Base-by-base conservation (phyloP, 2,113 vertebrate genomes). In the Thermophis baileyi region DNA sequence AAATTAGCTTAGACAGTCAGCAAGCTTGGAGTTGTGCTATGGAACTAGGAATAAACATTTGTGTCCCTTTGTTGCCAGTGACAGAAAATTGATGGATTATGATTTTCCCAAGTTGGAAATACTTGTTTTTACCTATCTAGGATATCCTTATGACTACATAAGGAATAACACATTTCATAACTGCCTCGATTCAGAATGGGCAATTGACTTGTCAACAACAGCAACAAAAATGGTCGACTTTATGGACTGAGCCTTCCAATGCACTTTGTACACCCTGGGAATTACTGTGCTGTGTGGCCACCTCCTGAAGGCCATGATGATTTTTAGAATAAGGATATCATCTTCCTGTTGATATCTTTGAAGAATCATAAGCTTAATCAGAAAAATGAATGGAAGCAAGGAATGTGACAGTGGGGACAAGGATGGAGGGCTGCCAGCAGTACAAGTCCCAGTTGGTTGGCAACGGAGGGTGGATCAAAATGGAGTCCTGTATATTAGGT, bases 381-480 rank as follows among this genome's bases (percentile, higher is more conserved):
- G 98, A 99, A 98, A 98, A 98, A 99, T 99, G 99, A 99, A 99
- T 98, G 99, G 99, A 97, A 99, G 98, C 98, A 99, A 99, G 97
- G 99, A 99, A 96, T 98, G 98, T 98, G 99, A 99, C 96, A 97
- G 98, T 97, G 99, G 98, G 97, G 98, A 98, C 94, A 98, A 98
- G 95, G 98, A 99, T 96, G 97, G 98, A 97, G 98, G 97, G 95
- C 97, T 97, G 95, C 96, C 97, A 96, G 98, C 98, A 96, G 98
- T 99, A 94, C 99, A 99, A 98, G 99, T 99, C 96, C 99, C 99
- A 95, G 99, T 99, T 96, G 99, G 99, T 95, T 99, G 99, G 99
- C 99, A 99, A 97, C 98, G 99, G 51, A 98, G 98, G 96, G 97
- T 98, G 97, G 99, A 99, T 97, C 98, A 98, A n/a, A 96, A 98